A percentile compares a stretch with the other conserved stretches of the same genome.
These are phyloP conservation scores for Tiliqua scincoides DNA, from an alignment of 2,113 vertebrate species.

Conservation along the genomic window DNA sequence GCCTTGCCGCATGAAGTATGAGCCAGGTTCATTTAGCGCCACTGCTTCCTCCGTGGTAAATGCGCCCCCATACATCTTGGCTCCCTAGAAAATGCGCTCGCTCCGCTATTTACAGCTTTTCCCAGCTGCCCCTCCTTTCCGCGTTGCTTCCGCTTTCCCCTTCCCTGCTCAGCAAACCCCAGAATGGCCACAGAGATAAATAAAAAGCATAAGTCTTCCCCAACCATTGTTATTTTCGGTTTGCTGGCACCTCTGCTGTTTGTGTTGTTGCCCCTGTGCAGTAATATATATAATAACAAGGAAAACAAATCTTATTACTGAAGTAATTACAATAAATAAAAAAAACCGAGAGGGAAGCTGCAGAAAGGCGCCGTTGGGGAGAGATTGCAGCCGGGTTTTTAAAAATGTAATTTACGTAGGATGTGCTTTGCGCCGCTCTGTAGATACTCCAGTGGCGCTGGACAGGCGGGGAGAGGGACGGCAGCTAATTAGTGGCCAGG, in stretches of 20 bases:
- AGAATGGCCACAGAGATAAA: constrained; percentile 78
- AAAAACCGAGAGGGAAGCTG: constrained; percentile 69
- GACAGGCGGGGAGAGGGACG: constrained; percentile 52
- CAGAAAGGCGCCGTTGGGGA: constrained; percentile 67
- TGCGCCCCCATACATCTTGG: constrained; percentile 67
- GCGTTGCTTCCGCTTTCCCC: constrained; percentile 43
- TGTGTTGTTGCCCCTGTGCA: constrained; percentile 62
- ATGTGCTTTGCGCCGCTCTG: constrained; percentile 56
- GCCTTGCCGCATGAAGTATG: constrained; percentile 72
- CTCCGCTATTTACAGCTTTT: constrained; percentile 75
- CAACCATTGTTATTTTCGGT: constrained; percentile 61
- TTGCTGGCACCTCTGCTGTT: constrained; percentile 6
- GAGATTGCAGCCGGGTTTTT: constrained; percentile 69
- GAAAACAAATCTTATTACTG: constrained; percentile 81
- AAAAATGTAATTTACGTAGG: constrained; percentile 72
- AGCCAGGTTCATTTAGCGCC: constrained; percentile 66
- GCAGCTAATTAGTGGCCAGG: constrained; percentile 70
- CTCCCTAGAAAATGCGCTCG: constrained; percentile 62
- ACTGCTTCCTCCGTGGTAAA: constrained; percentile 70
- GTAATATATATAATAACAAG: constrained; percentile 77
- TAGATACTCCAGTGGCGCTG: constrained; percentile 9
- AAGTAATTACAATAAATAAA: constrained; percentile 83
- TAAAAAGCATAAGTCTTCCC: constrained; percentile 79
- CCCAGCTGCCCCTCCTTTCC: constrained; percentile 43
- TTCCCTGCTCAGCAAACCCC: constrained; percentile 53